Percentiles rank a stretch among this genome's conserved stretches.
These are phyloP conservation scores for Eclectus roratus DNA, from an alignment of 2,113 vertebrate species.

Conservation along the genomic window DNA sequence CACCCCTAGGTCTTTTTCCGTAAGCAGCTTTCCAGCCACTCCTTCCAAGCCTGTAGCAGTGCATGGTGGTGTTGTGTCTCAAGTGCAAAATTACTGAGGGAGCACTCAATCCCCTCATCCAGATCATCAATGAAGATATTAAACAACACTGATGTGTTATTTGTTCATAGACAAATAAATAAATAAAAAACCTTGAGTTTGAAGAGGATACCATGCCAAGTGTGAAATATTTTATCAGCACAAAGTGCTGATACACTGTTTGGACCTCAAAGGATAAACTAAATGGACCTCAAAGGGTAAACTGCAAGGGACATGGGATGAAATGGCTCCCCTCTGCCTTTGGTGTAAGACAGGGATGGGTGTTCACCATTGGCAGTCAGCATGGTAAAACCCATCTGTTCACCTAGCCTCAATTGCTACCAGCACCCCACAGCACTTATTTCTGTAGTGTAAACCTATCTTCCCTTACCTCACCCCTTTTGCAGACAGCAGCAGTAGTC, in stretches of 20 bases:
- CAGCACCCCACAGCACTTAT: background rate
- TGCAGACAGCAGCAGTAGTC: background rate
- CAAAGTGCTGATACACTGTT: no score
- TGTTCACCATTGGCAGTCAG: background rate
- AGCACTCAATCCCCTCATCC: background rate
- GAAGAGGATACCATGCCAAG: background rate
- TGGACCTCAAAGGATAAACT: background rate
- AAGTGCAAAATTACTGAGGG: background rate
- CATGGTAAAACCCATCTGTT: background rate
- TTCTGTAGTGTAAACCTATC: background rate
- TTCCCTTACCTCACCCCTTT: rapidly evolving
- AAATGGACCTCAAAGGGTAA: background rate
- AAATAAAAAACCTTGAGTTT: background rate
- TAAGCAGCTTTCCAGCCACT: background rate
- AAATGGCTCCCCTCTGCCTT: no score
- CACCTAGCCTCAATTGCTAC: background rate
- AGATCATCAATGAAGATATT: background rate
- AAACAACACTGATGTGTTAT: background rate
- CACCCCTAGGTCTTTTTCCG: background rate
- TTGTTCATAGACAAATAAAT: background rate
- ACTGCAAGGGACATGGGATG: rapidly evolving
- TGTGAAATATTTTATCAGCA: background rate
- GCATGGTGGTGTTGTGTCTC: background rate
- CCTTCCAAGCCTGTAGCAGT: background rate
- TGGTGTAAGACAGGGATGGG: no score